Conservation (phyloP, 2,888 invertebrate genomes). For the Cephus rjabovi region DNA sequence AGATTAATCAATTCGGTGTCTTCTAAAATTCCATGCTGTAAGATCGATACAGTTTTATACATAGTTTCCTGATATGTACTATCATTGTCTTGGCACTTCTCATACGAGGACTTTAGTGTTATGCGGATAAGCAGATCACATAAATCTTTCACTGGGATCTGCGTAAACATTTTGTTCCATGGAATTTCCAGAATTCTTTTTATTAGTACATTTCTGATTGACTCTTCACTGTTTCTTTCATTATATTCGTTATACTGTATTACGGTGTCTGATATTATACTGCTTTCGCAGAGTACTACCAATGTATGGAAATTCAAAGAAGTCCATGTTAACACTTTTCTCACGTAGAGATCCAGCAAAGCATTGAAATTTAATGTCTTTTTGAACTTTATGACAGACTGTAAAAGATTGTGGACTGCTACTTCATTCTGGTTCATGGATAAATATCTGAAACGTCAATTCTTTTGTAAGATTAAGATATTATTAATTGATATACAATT, state of each 20-base stretch:
- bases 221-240: slow-evolving; percentile 27
- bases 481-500: background rate
- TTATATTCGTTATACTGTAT: slow-evolving; percentile 23
- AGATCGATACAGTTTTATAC: background rate
- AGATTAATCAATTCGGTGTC: slow-evolving; percentile 27
- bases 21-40: slow-evolving; percentile 20
- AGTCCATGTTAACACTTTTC: slow-evolving; percentile 61
- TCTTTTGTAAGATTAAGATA: slow-evolving; percentile 6
- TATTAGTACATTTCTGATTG: slow-evolving; percentile 46
- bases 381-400: slow-evolving; percentile 59
- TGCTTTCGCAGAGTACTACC: slow-evolving; percentile 55
- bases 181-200: slow-evolving; percentile 50
- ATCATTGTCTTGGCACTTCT: background rate
- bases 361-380: slow-evolving; percentile 55
- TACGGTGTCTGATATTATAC: slow-evolving; percentile 50
- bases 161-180: slow-evolving; percentile 29
- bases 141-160: slow-evolving; percentile 41
- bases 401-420: slow-evolving; percentile 64
- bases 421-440: slow-evolving; percentile 66
- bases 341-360: slow-evolving; percentile 63
- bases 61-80: background rate
- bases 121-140: slow-evolving; percentile 48
- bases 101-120: slow-evolving; percentile 29
- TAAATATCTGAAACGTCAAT: slow-evolving; percentile 61
- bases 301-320: slow-evolving; percentile 62